A percentile compares a stretch with the other conserved stretches of the same genome.
Evolutionary conservation across 2,113 vertebrate species (phyloP).

Genomic region (Corvus moneduloides): DNA sequence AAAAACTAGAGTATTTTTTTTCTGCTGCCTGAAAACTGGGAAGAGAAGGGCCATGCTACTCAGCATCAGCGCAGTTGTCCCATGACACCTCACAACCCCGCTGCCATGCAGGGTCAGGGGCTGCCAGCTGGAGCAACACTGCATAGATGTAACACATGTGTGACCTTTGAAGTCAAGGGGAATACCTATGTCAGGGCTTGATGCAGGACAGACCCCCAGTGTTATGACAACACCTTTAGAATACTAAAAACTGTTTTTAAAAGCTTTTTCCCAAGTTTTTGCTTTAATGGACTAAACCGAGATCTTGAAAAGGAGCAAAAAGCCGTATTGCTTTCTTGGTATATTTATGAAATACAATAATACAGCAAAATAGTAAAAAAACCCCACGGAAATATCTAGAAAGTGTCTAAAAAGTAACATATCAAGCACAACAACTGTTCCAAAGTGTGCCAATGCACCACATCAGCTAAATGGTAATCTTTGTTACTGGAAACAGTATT

Average conservation of each 20-base stretch:
- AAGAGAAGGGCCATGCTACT: background rate
- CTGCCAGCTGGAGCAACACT: background rate
- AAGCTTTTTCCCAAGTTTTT: background rate
- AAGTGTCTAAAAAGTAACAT: background rate
- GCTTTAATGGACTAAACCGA: background rate
- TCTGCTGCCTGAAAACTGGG: background rate
- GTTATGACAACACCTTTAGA: background rate
- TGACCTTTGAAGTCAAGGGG: background rate
- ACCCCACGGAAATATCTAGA: background rate
- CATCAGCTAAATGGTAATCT: background rate
- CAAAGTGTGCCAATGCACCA: background rate
- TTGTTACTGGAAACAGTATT: background rate
- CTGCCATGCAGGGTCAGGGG: background rate
- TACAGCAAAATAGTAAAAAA: background rate
- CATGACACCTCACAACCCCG: background rate
- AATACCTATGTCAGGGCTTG: background rate
- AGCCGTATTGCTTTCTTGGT: background rate
- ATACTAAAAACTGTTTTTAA: background rate
- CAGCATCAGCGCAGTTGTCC: accelerated
- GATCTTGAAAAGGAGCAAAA: background rate
- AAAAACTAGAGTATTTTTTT: background rate
- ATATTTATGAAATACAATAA: background rate
- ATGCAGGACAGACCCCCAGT: background rate
- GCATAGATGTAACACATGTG: accelerated
- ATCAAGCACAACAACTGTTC: background rate